Evolutionary conservation across 2,797 vertebrate genomes (phyloP).

Genomic region (Gymnoscopelus microlampas): DNA sequence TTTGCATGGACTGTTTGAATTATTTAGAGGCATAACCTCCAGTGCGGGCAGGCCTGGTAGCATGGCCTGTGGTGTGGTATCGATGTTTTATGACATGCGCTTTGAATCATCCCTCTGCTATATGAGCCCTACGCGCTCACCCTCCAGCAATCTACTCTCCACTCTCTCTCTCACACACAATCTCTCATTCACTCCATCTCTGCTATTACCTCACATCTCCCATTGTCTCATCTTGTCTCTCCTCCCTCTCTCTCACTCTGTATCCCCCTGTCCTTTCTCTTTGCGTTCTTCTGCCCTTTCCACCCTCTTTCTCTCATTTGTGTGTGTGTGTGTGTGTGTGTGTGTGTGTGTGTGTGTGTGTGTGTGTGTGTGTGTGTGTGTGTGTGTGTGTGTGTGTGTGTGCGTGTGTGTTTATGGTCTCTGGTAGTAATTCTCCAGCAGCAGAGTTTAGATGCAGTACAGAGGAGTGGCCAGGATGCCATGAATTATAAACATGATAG

Average conservation of each 20-base stretch:
- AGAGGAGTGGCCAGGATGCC: constrained; percentile 36
- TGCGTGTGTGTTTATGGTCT: constrained; percentile 43
- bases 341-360: background rate
- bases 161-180: constrained; percentile 18
- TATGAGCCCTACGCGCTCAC: constrained; percentile 26
- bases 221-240: background rate
- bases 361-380: constrained; percentile 3
- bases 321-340: constrained; percentile 38
- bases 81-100: constrained; percentile 68
- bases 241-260: constrained; percentile 12
- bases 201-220: background rate
- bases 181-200: constrained; percentile 1
- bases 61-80: constrained; percentile 56
- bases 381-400: constrained; percentile 6
- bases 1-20: constrained; percentile 49
- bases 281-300: background rate
- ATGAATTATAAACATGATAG: constrained; percentile 75
- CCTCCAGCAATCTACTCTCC: constrained; percentile 34
- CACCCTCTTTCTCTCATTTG: background rate
- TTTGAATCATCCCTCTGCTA: constrained; percentile 64
- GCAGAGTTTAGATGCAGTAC: constrained; percentile 59
- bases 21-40: constrained; percentile 69
- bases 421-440: constrained; percentile 55
- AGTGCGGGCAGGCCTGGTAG: constrained; percentile 52
- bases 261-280: constrained; percentile 10